Conservation (phyloP, 2,888 invertebrate genomes). For the Clivina fossor region DNA sequence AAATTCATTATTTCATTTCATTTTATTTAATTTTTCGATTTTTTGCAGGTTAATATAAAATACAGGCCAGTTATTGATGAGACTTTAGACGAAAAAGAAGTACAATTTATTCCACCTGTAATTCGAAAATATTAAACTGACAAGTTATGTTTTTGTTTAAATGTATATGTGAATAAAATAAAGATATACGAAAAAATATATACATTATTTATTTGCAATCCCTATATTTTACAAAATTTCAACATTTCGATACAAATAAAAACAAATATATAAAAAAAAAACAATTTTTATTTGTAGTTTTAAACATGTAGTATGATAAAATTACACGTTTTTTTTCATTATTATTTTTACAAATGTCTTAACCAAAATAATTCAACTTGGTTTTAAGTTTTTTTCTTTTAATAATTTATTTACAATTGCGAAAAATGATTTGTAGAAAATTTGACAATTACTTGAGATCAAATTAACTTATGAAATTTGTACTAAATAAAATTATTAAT, state of each 20-base stretch:
- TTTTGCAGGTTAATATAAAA: constrained; percentile 58
- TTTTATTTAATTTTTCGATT: too few relatives aligned
- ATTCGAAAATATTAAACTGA: constrained; percentile 58
- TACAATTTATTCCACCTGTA: constrained; percentile 61
- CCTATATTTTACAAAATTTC: constrained; percentile 24
- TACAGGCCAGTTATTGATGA: constrained; percentile 74
- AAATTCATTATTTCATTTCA: too few relatives aligned
- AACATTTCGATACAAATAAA: constrained; percentile 20
- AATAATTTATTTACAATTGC: too few relatives aligned
- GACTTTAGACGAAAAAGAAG: constrained; percentile 64
- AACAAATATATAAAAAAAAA: constrained; percentile 19
- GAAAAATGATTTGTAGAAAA: too few relatives aligned
- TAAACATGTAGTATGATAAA: constrained; percentile 27
- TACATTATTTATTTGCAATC: constrained; percentile 31
- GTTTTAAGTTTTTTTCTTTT: constrained; percentile 38
- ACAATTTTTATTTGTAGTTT: too few relatives aligned
- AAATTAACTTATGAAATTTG: too few relatives aligned
- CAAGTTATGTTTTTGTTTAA: constrained; percentile 12
- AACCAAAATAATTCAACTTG: constrained; percentile 45
- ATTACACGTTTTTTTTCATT: constrained; percentile 42
- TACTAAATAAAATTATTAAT: too few relatives aligned
- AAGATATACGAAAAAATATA: constrained; percentile 28
- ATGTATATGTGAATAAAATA: constrained; percentile 21
- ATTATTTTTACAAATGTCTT: constrained; percentile 54
- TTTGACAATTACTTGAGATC: too few relatives aligned